phyloP scores from a whole-genome alignment of 2,888 invertebrate species.

The Platycheirus rosarum region DNA sequence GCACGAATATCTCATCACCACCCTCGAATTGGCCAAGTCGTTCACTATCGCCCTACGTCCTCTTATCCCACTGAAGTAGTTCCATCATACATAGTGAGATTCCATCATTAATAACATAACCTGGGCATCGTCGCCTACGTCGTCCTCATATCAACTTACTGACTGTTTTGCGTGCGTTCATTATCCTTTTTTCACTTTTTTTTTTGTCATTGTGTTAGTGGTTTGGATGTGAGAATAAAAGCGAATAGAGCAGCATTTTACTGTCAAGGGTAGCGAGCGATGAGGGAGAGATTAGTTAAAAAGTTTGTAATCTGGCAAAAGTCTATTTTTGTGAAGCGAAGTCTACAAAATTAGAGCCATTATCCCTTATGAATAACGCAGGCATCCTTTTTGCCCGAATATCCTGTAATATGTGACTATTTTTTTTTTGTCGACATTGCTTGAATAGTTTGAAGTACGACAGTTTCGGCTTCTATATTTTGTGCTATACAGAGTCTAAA shows the following conservation, averaged over 20 bases:
- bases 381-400: slow-evolving; percentile 38
- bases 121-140: slow-evolving; percentile 56
- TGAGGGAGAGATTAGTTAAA: slow-evolving; percentile 74
- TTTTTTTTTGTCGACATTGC: slow-evolving; percentile 31
- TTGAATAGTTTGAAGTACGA: slow-evolving; percentile 28
- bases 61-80: slow-evolving; percentile 62
- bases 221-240: slow-evolving; percentile 27
- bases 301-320: slow-evolving; percentile 74
- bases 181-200: slow-evolving; percentile 10
- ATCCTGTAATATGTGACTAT: slow-evolving; percentile 16
- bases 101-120: slow-evolving; percentile 74
- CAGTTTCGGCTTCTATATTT: slow-evolving; percentile 8
- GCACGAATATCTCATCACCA: slow-evolving; percentile 34
- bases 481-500: neutral
- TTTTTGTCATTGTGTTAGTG: slow-evolving; percentile 27
- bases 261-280: slow-evolving; percentile 38
- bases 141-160: slow-evolving; percentile 58
- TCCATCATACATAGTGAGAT: slow-evolving; percentile 61
- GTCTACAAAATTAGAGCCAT: slow-evolving; percentile 69
- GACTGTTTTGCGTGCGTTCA: slow-evolving; percentile 47
- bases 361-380: slow-evolving; percentile 72
- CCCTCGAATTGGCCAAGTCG: slow-evolving; percentile 52
- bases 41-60: slow-evolving; percentile 27
- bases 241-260: slow-evolving; percentile 34
- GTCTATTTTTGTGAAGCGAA: slow-evolving; percentile 71